Evolutionary conservation across 2,113 vertebrate species (phyloP).

Genomic region (Cyanocitta stelleri): DNA sequence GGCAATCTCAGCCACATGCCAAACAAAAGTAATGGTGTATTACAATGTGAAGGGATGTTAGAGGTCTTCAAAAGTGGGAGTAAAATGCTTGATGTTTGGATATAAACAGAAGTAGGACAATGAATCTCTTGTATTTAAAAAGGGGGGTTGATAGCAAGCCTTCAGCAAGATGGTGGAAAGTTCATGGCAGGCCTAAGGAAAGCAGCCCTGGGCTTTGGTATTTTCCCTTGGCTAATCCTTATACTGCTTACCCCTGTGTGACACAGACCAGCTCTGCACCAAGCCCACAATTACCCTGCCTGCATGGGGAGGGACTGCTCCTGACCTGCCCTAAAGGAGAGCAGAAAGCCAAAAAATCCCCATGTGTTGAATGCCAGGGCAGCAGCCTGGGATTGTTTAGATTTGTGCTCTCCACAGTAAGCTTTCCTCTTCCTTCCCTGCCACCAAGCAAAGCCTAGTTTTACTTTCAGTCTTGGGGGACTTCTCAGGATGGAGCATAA

Average conservation of each 20-base stretch:
- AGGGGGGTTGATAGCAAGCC: not conserved
- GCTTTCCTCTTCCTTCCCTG: not conserved
- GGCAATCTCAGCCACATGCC: not conserved
- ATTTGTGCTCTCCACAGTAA: not conserved
- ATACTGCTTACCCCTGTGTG: rapidly evolving
- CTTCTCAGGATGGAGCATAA: not conserved
- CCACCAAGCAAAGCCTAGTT: not conserved
- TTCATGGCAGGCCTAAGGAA: not conserved
- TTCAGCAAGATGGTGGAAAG: not conserved
- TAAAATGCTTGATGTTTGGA: not conserved
- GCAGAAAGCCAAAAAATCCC: not conserved
- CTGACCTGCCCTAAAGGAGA: not conserved
- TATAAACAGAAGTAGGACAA: not conserved
- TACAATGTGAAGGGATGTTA: not conserved
- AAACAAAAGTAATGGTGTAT: not conserved
- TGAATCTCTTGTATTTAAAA: not conserved
- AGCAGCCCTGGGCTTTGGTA: not conserved
- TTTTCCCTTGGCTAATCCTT: not conserved
- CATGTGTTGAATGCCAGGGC: rapidly evolving
- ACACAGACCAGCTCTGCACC: not conserved
- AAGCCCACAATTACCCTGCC: rapidly evolving
- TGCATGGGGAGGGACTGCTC: too few relatives aligned
- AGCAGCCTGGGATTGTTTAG: not conserved
- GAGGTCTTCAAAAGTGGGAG: not conserved
- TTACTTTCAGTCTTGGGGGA: not conserved